Conservation (phyloP, 1,140 invertebrate genomes). For the Matsumurasca onukii region DNA sequence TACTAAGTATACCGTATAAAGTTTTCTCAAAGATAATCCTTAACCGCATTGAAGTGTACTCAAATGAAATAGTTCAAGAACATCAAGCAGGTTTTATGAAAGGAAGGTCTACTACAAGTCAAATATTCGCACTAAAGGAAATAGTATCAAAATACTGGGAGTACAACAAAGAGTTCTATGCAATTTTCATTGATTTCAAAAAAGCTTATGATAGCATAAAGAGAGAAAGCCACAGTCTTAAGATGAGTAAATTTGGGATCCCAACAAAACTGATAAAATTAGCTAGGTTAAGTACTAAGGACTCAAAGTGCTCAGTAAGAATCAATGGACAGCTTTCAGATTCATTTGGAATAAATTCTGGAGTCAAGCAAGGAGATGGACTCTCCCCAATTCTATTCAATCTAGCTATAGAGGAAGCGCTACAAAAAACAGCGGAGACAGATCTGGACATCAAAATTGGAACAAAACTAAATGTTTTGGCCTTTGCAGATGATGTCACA, state of each 20-base stretch:
- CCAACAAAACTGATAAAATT: slow-evolving; percentile 30
- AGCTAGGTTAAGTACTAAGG: neutral
- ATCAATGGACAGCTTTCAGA: neutral
- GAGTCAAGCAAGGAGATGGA: slow-evolving; percentile 31
- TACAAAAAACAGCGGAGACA: slow-evolving; percentile 1
- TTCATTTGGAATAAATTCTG: slow-evolving; percentile 23
- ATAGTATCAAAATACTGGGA: slow-evolving; percentile 31
- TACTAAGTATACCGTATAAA: slow-evolving; percentile 35
- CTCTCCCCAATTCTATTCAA: slow-evolving; percentile 30
- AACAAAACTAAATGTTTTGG: slow-evolving; percentile 11
- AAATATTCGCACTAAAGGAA: slow-evolving; percentile 29
- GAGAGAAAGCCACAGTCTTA: slow-evolving; percentile 14
- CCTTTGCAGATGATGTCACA: slow-evolving; percentile 26
- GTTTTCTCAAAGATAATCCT: slow-evolving; percentile 31
- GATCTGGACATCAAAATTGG: slow-evolving; percentile 9
- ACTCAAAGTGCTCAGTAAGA: slow-evolving; percentile 25
- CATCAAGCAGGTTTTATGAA: slow-evolving; percentile 30
- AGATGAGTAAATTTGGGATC: slow-evolving; percentile 28
- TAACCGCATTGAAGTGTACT: slow-evolving; percentile 23
- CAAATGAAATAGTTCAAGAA: slow-evolving; percentile 29
- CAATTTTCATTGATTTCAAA: slow-evolving; percentile 32
- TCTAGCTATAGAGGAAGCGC: slow-evolving; percentile 29
- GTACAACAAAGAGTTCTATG: slow-evolving; percentile 23
- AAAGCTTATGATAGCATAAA: slow-evolving; percentile 33
- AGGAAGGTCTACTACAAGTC: slow-evolving; percentile 28